Conservation (phyloP, 2,888 invertebrate genomes). For the Lobophora halterata region DNA sequence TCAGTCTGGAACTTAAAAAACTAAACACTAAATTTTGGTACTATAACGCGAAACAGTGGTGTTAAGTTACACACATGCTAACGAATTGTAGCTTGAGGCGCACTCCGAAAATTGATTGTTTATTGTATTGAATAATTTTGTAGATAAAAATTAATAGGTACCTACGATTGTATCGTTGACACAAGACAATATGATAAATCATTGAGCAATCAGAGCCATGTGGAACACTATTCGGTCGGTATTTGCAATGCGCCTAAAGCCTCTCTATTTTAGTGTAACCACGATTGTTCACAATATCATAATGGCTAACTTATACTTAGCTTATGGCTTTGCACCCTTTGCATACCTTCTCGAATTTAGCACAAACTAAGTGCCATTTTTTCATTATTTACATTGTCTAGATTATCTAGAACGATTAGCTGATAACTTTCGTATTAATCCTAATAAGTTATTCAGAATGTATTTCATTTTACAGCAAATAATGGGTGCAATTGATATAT, state of each 20-base stretch:
- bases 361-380: conserved; percentile 20
- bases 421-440: conserved; percentile 9
- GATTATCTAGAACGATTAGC: conserved; percentile 9
- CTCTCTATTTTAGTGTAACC: conserved; percentile 39
- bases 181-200: no score
- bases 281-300: conserved; percentile 33
- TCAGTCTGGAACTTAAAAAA: conserved; percentile 80
- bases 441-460: conserved; percentile 11
- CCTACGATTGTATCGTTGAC: not conserved
- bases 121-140: no score
- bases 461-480: conserved; percentile 32
- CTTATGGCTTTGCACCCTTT: conserved; percentile 61
- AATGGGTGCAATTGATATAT: conserved; percentile 57
- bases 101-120: conserved; percentile 14
- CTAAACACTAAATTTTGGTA: conserved; percentile 75
- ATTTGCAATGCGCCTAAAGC: conserved; percentile 15
- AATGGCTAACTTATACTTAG: conserved; percentile 59
- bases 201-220: no score
- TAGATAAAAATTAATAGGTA: not conserved
- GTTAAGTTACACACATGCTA: conserved; percentile 40
- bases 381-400: conserved; percentile 23
- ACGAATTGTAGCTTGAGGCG: conserved; percentile 15
- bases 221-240: no score
- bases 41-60: conserved; percentile 53
- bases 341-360: conserved; percentile 34